Conservation (phyloP, 2,113 vertebrate genomes). For the Podarcis muralis region DNA sequence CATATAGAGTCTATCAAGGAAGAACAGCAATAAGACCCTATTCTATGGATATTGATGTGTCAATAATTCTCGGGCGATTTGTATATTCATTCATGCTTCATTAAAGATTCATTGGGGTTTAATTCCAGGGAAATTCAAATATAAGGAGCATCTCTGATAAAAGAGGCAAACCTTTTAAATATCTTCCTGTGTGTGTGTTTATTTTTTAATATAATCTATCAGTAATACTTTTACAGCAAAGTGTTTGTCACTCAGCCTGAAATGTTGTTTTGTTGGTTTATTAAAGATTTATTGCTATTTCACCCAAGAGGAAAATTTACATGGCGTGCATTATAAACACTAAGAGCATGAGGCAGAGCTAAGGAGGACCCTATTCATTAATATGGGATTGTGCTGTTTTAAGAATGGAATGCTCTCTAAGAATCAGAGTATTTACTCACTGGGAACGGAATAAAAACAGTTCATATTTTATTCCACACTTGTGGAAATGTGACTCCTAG, state of each 20-base stretch:
- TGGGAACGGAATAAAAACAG: constrained; percentile 51
- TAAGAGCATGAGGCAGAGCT: constrained; percentile 31
- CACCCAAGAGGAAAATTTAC: constrained; percentile 54
- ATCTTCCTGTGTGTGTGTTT: constrained; percentile 62
- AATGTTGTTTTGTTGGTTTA: constrained; percentile 59
- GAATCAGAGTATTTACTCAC: constrained; percentile 15
- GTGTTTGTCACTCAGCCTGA: constrained; percentile 53
- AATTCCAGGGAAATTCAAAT: constrained; percentile 70
- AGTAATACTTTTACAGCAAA: constrained; percentile 64
- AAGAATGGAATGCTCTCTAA: constrained; percentile 29
- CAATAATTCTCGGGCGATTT: constrained; percentile 74
- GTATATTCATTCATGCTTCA: constrained; percentile 64
- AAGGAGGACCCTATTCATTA: constrained; percentile 44
- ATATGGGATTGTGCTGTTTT: constrained; percentile 27
- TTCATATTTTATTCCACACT: constrained; percentile 49
- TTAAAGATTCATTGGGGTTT: constrained; percentile 74
- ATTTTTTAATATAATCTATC: constrained; percentile 70
- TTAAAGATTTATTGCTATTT: constrained; percentile 71
- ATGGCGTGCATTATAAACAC: constrained; percentile 51
- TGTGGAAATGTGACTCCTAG: constrained; percentile 44
- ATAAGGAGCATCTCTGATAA: constrained; percentile 49
- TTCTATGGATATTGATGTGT: constrained; percentile 70
- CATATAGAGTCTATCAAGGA: constrained; percentile 68
- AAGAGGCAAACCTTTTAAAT: constrained; percentile 65
- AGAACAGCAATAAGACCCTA: constrained; percentile 61